Percentiles rank a stretch among this genome's conserved stretches.
These are phyloP conservation scores for Remorina albescens DNA, from an alignment of 2,797 vertebrate species.

Conservation along the genomic window DNA sequence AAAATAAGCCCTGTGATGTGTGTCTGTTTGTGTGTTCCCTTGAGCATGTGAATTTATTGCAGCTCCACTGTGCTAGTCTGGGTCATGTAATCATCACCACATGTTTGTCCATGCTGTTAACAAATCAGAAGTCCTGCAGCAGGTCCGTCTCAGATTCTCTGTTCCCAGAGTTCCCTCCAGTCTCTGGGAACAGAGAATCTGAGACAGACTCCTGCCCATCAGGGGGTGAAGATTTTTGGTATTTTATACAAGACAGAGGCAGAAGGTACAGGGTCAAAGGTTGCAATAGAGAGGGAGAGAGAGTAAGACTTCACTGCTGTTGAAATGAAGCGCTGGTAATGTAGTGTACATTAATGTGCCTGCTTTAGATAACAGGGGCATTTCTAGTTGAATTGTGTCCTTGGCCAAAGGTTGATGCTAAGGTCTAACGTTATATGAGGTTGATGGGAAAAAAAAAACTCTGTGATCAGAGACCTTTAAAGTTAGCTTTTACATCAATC, in stretches of 20 bases:
- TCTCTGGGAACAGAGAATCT: constrained; percentile 14
- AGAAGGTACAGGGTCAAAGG: not conserved
- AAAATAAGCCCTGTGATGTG: not conserved
- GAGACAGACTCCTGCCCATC: too few relatives aligned
- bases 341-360: not conserved
- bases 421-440: too few relatives aligned
- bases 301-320: not conserved
- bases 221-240: too few relatives aligned
- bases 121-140: constrained; percentile 30
- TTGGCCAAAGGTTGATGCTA: not conserved
- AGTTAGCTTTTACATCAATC: not conserved
- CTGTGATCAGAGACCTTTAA: too few relatives aligned
- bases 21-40: not conserved
- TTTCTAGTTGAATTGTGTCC: not conserved
- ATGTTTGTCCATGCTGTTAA: constrained; percentile 53
- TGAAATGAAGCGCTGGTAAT: not conserved
- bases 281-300: not conserved
- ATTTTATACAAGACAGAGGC: constrained; percentile 7
- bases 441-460: not conserved
- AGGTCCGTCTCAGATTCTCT: too few relatives aligned
- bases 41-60: constrained; percentile 30
- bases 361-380: too few relatives aligned
- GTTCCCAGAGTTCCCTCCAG: too few relatives aligned
- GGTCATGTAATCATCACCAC: constrained; percentile 57
- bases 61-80: constrained; percentile 28